Percentiles rank a stretch among this genome's conserved stretches.
These are phyloP conservation scores for Sebastes miniatus DNA, from an alignment of 2,797 vertebrate genomes.

Conservation along the genomic window DNA sequence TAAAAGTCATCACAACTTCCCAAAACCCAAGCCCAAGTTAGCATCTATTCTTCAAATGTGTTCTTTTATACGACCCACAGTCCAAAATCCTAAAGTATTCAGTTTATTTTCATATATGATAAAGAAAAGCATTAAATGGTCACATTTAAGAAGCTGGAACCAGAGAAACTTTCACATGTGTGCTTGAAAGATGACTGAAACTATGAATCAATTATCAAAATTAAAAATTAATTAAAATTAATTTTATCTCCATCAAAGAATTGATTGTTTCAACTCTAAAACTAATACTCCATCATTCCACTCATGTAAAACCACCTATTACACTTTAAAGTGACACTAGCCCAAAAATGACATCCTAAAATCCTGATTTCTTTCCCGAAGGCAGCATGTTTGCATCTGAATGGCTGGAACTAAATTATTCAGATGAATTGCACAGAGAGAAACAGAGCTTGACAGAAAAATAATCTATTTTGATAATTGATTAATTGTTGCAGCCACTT, in stretches of 20 bases:
- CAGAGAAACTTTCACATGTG: no score
- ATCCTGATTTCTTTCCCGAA: no score
- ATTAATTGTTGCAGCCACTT: no score
- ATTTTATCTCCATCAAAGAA: no score
- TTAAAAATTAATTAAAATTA: no score
- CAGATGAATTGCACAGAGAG: not conserved
- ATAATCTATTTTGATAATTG: not conserved
- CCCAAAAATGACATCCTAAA: accelerated
- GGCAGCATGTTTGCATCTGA: not conserved
- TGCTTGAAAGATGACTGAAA: not conserved
- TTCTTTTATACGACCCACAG: not conserved
- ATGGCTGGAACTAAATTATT: not conserved
- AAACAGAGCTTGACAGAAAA: not conserved
- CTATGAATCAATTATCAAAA: not conserved
- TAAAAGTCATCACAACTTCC: not conserved
- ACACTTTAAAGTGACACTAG: no score
- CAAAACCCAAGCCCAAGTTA: no score
- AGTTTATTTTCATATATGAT: not conserved
- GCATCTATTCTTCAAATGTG: not conserved
- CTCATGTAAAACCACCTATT: no score
- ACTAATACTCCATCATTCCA: no score
- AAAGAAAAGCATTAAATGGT: not conserved
- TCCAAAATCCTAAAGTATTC: not conserved
- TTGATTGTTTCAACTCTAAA: no score
- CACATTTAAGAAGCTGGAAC: not conserved